Percentiles rank a stretch among this genome's conserved stretches.
phyloP scores from a whole-genome alignment of 2,797 vertebrate species.

The Phoebastria nigripes region DNA sequence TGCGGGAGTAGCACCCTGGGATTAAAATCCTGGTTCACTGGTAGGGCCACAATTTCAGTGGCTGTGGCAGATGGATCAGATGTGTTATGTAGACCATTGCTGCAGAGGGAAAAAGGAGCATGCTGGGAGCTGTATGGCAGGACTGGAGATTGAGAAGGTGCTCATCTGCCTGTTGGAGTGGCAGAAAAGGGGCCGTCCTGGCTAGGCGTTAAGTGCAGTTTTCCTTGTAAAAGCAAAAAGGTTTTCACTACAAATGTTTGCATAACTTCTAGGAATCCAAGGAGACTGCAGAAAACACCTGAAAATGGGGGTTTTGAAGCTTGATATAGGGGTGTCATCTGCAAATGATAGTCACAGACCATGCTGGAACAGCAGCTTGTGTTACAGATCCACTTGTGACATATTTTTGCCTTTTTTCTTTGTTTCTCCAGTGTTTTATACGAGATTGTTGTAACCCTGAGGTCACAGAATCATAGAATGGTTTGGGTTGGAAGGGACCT shows the following conservation, averaged over 20 bases:
- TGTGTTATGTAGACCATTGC: not conserved
- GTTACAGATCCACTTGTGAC: not conserved
- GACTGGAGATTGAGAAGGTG: not conserved
- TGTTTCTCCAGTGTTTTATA: not conserved
- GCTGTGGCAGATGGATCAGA: not conserved
- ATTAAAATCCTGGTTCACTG: not conserved
- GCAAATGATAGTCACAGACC: not conserved
- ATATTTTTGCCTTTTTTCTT: not conserved
- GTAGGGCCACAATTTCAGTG: not conserved
- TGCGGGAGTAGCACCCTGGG: not conserved
- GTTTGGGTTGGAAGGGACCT: too few relatives aligned
- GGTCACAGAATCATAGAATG: too few relatives aligned
- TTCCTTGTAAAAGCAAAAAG: not conserved
- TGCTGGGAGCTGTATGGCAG: fast-evolving
- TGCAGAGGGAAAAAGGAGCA: not conserved
- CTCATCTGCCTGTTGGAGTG: not conserved
- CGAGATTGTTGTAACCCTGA: not conserved
- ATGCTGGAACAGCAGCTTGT: not conserved
- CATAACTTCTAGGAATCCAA: not conserved
- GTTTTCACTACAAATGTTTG: not conserved
- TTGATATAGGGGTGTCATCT: not conserved
- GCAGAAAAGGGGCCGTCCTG: not conserved
- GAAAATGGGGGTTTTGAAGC: not conserved
- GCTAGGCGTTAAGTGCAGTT: not conserved
- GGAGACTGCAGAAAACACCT: not conserved